Evolutionary conservation across 2,888 invertebrate species (phyloP).

Genomic region (Clusia tigrina): DNA sequence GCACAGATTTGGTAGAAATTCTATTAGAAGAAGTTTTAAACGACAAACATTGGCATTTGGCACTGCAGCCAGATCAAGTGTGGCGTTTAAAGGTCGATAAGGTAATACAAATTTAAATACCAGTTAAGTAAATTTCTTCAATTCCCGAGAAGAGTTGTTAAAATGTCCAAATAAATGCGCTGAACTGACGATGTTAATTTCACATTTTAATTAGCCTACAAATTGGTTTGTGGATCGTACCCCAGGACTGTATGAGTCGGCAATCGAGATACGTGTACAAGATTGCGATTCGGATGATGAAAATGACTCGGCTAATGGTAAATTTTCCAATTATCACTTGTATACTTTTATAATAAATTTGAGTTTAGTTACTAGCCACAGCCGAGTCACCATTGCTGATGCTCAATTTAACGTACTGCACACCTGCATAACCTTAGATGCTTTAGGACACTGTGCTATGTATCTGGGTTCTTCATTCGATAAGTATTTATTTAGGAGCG

Average conservation of each 20-base stretch:
- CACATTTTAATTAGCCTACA: slow-evolving; percentile 42
- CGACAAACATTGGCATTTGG: slow-evolving; percentile 59
- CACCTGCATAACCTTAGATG: slow-evolving; percentile 75
- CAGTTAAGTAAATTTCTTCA: too few relatives aligned
- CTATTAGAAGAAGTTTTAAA: slow-evolving; percentile 56
- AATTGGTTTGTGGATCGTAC: slow-evolving; percentile 60
- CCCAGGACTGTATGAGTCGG: slow-evolving; percentile 62
- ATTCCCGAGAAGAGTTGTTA: neutral
- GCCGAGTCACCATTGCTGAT: slow-evolving; percentile 53
- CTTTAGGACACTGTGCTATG: slow-evolving; percentile 72
- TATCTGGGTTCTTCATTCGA: slow-evolving; percentile 68
- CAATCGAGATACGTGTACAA: slow-evolving; percentile 58
- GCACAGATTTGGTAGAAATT: slow-evolving; percentile 42
- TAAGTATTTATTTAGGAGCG: slow-evolving; percentile 70
- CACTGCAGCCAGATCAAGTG: slow-evolving; percentile 52
- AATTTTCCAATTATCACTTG: neutral
- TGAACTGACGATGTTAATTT: too few relatives aligned
- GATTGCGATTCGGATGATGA: slow-evolving; percentile 59
- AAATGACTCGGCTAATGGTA: slow-evolving; percentile 38
- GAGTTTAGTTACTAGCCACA: slow-evolving; percentile 15
- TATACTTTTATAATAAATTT: slow-evolving; percentile 15
- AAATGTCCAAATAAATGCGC: neutral
- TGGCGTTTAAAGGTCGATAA: slow-evolving; percentile 48
- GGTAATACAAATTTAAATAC: slow-evolving; percentile 35
- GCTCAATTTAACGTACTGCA: slow-evolving; percentile 74